These are phyloP conservation scores for Eriosoma lanigerum DNA, from an alignment of 1,140 invertebrate species.

Conservation along the genomic window DNA sequence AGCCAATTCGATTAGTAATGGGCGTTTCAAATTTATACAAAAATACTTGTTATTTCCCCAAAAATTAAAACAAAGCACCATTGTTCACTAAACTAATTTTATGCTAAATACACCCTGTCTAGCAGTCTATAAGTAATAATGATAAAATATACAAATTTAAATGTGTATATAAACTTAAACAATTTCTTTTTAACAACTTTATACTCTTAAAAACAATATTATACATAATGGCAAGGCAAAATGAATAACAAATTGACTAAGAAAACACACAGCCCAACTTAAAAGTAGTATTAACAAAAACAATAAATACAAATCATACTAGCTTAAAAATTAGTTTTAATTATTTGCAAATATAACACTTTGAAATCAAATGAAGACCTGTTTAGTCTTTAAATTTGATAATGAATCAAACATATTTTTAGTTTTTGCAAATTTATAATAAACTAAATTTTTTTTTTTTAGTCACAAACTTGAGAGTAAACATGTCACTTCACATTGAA, in stretches of 20 bases:
- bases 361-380: background rate
- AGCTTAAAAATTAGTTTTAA: conserved; percentile 11
- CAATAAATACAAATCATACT: conserved; percentile 24
- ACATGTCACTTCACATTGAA: background rate
- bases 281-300: conserved; percentile 50
- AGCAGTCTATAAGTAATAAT: conserved; percentile 44
- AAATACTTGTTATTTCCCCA: conserved; percentile 49
- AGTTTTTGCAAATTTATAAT: background rate
- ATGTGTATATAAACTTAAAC: conserved; percentile 22
- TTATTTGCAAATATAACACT: conserved; percentile 4
- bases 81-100: conserved; percentile 46
- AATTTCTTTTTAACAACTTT: conserved; percentile 30
- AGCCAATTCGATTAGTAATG: conserved; percentile 47
- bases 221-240: conserved; percentile 48
- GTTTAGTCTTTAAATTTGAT: conserved; percentile 8
- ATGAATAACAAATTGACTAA: conserved; percentile 50
- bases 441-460: background rate
- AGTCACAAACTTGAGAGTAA: background rate
- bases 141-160: conserved; percentile 18
- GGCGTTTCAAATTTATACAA: conserved; percentile 23
- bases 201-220: conserved; percentile 39
- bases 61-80: conserved; percentile 48
- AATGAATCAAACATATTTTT: background rate
- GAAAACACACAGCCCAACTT: conserved; percentile 50
- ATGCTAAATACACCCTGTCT: conserved; percentile 47